Percentiles rank a stretch among this genome's conserved stretches.
Evolutionary conservation across 2,797 vertebrate genomes (phyloP).

Genomic region (Etheostoma nigrum): DNA sequence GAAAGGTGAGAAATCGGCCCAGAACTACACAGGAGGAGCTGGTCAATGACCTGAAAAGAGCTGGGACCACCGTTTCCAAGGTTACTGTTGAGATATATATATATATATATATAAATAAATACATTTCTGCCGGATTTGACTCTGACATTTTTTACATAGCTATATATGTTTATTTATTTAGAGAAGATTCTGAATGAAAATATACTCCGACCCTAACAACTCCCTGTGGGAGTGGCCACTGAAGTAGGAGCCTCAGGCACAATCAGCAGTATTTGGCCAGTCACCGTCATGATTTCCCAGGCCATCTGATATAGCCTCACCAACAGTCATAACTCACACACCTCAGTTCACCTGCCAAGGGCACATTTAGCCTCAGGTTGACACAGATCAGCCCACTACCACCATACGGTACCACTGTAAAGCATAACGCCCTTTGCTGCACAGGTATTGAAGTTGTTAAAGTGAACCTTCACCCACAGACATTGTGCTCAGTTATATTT

Average conservation of each 20-base stretch:
- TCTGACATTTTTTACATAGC: constrained; percentile 9
- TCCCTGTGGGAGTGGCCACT: constrained; percentile 34
- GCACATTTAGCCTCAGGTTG: constrained; percentile 68
- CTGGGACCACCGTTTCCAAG: too few species aligned
- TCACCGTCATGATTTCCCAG: constrained; percentile 58
- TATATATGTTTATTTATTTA: constrained; percentile 39
- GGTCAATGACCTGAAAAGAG: too few species aligned
- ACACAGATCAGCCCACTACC: constrained; percentile 24
- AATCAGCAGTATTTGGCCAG: constrained; percentile 56
- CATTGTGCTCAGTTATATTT: neutral
- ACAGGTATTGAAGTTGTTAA: constrained; percentile 39
- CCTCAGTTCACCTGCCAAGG: constrained; percentile 62
- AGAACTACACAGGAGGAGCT: too few species aligned
- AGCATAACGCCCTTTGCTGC: constrained; percentile 27
- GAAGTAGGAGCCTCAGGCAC: constrained; percentile 53
- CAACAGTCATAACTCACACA: constrained; percentile 59
- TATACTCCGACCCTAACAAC: constrained; percentile 41
- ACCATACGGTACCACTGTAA: constrained; percentile 13
- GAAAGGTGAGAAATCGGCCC: too few species aligned
- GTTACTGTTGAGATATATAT: too few species aligned
- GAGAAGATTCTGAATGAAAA: constrained; percentile 25
- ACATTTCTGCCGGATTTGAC: neutral
- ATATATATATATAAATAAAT: too few species aligned
- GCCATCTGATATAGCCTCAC: constrained; percentile 49
- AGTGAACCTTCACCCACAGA: constrained; percentile 50